Evolutionary conservation across 2,888 invertebrate genomes (phyloP).

Genomic region (Uloborus plumipes): DNA sequence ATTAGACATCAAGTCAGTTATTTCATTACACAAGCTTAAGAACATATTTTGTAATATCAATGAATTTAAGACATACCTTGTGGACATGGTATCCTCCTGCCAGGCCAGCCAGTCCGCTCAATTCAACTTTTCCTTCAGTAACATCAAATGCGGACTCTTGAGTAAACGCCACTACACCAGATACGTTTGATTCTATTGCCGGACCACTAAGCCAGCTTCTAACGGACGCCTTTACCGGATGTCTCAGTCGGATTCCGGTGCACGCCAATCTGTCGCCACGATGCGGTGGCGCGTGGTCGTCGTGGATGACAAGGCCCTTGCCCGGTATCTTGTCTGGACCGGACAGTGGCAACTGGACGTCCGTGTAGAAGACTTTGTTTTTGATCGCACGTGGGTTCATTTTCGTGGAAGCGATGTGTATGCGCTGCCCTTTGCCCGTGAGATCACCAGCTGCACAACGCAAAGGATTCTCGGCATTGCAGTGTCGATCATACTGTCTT

Average conservation of each 20-base stretch:
- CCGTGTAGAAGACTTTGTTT: slow-evolving; percentile 80
- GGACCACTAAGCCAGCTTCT: slow-evolving; percentile 62
- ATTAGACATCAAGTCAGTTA: no score
- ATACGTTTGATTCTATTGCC: slow-evolving; percentile 64
- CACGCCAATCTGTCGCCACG: slow-evolving; percentile 91
- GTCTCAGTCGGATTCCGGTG: slow-evolving; percentile 75
- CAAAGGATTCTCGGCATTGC: slow-evolving; percentile 64
- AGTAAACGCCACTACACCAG: slow-evolving; percentile 75
- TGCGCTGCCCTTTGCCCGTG: slow-evolving; percentile 68
- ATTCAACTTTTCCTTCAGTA: slow-evolving; percentile 82
- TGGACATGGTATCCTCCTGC: slow-evolving; percentile 84
- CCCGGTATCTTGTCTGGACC: slow-evolving; percentile 75
- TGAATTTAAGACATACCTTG: slow-evolving; percentile 75
- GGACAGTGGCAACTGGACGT: slow-evolving; percentile 81
- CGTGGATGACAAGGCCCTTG: slow-evolving; percentile 83
- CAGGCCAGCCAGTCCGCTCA: slow-evolving; percentile 80
- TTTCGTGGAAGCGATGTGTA: slow-evolving; percentile 62
- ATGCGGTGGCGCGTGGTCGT: slow-evolving; percentile 88
- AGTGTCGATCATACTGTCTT: slow-evolving; percentile 66
- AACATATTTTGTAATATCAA: no score
- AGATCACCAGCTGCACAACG: slow-evolving; percentile 80
- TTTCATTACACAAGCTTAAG: no score
- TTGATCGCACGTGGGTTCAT: slow-evolving; percentile 24
- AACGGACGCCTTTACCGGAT: slow-evolving; percentile 66
- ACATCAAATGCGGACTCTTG: slow-evolving; percentile 90